Evolutionary conservation across 2,888 invertebrate genomes (phyloP).

Genomic region (Lithophane socia): DNA sequence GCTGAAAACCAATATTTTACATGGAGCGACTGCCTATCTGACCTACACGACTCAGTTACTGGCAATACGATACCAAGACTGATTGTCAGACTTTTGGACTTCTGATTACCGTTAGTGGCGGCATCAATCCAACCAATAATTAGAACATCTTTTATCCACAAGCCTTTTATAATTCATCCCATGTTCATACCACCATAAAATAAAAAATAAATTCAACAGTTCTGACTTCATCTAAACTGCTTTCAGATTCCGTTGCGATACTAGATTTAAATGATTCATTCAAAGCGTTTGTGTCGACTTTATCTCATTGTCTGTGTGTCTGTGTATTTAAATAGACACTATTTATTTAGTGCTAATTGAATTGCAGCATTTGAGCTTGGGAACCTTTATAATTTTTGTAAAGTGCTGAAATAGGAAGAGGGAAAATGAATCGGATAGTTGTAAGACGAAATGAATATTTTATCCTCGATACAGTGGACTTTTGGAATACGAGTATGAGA

Average conservation of each 20-base stretch:
- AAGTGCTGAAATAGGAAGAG: background rate
- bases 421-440: background rate
- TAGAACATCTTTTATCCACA: background rate
- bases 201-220: background rate
- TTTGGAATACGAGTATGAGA: background rate
- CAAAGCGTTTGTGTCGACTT: conserved; percentile 3
- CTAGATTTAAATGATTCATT: conserved; percentile 25
- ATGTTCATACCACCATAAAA: background rate
- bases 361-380: conserved; percentile 18
- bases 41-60: background rate
- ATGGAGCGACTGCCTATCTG: background rate
- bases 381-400: conserved; percentile 3
- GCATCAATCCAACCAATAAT: too few species aligned
- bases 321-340: conserved; percentile 47
- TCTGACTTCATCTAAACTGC: conserved; percentile 4
- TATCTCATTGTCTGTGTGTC: conserved; percentile 8
- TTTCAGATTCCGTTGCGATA: conserved; percentile 30
- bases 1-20: background rate
- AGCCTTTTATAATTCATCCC: too few species aligned
- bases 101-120: background rate
- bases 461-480: background rate
- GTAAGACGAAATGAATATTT: background rate
- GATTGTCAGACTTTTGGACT: background rate
- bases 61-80: background rate
- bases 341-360: conserved; percentile 47